Percentiles rank a stretch among this genome's conserved stretches.
Conservation (phyloP, 2,888 invertebrate species). For the Biston betularia region DNA sequence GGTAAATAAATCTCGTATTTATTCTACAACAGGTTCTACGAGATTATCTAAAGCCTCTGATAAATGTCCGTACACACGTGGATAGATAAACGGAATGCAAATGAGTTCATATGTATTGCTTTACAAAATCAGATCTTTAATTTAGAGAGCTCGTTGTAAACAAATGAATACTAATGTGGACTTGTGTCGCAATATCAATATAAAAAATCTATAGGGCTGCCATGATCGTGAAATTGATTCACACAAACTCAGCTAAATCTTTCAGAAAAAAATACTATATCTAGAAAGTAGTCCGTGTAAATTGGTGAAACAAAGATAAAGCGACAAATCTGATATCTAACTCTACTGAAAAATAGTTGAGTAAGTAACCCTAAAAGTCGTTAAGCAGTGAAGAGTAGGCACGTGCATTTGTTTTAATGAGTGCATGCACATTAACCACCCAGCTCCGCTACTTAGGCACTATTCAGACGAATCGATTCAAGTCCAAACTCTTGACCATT, state of each 20-base stretch:
- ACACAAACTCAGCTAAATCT: background rate
- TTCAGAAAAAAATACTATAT: background rate
- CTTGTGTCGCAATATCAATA: slow-evolving; percentile 43
- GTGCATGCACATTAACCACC: slow-evolving; percentile 59
- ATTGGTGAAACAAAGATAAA: background rate
- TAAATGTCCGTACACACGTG: slow-evolving; percentile 59
- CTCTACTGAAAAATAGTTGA: background rate
- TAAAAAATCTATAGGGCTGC: slow-evolving; percentile 27
- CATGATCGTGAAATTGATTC: background rate
- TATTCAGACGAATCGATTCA: slow-evolving; percentile 64
- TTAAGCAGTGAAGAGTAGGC: slow-evolving; percentile 29
- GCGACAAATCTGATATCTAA: background rate
- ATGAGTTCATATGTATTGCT: slow-evolving; percentile 55
- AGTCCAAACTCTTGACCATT: slow-evolving; percentile 69
- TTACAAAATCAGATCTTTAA: slow-evolving; percentile 67
- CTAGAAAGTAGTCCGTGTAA: background rate
- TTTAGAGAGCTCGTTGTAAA: slow-evolving; percentile 62
- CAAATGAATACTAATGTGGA: slow-evolving; percentile 66
- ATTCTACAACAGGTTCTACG: slow-evolving; percentile 56
- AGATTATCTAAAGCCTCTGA: slow-evolving; percentile 62
- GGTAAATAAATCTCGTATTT: slow-evolving; percentile 36
- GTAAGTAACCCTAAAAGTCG: slow-evolving; percentile 24
- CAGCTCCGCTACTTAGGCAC: slow-evolving; percentile 59
- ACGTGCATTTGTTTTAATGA: slow-evolving; percentile 46
- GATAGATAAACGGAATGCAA: slow-evolving; percentile 58